Percentiles rank a stretch among this genome's conserved stretches.
Evolutionary conservation across 1,140 invertebrate species (phyloP).

Genomic region (Adoxophyes honmai): DNA sequence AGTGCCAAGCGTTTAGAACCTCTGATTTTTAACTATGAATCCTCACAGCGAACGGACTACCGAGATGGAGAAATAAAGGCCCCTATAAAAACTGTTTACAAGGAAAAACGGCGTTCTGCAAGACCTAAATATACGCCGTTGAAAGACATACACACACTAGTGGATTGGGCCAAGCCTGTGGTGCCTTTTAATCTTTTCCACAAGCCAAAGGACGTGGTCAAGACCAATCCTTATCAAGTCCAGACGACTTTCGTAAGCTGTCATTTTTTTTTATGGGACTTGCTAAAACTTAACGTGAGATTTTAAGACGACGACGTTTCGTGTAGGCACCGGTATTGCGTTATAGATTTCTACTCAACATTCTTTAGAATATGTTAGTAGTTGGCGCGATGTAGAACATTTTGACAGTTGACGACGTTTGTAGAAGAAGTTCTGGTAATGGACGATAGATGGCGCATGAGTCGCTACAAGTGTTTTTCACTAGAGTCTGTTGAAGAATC

Average conservation of each 20-base stretch:
- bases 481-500: neutral
- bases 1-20: slow-evolving; percentile 22
- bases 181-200: slow-evolving; percentile 32
- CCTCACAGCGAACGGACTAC: slow-evolving; percentile 31
- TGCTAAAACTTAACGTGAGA: neutral
- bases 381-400: too few species aligned
- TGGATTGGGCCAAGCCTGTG: slow-evolving; percentile 25
- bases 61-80: slow-evolving; percentile 25
- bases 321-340: too few species aligned
- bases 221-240: slow-evolving; percentile 29
- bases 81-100: slow-evolving; percentile 25
- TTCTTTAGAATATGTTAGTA: too few species aligned
- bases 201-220: slow-evolving; percentile 35
- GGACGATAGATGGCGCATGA: neutral
- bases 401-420: too few species aligned
- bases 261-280: neutral
- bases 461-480: neutral
- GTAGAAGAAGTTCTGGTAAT: too few species aligned
- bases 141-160: slow-evolving; percentile 36
- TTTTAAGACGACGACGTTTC: neutral
- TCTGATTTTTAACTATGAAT: slow-evolving; percentile 43
- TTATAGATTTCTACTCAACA: too few species aligned
- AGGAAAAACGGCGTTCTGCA: slow-evolving; percentile 23
- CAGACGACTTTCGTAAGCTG: slow-evolving; percentile 37
- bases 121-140: slow-evolving; percentile 24